Base-by-base conservation (phyloP, 2,888 invertebrate species). In the Candidula unifasciata region DNA sequence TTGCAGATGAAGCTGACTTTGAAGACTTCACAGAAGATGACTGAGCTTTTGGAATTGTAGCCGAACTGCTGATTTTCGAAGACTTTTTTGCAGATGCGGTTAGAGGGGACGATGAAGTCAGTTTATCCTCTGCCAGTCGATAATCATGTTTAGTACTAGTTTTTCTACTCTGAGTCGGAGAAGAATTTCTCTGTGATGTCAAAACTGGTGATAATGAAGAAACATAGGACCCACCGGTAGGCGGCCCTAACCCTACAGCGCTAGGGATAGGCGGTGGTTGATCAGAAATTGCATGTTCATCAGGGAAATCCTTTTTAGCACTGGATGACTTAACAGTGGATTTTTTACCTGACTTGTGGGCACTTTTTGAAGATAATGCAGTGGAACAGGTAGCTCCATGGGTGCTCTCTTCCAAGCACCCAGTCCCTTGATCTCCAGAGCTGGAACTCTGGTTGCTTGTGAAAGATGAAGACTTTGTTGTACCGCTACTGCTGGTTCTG, bases 401-500 rank as follows among this genome's bases (percentile, higher is more conserved):
- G 33, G 69, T n/a, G 18, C 76, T 57, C 18, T 69, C 82, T n/a
- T 66, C 80, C 16, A 13, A 35, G 30, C 68, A 33, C 6, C 76
- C 57, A 18, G 44, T 71, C 0, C 2, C 69, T 54, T 77, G 60
- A 37, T 80, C 66, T 1, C 68, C 76, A n/a, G 89, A 89, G 83
- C 95, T 95, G 64, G 95, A 90, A 84, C 90, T 89, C 52, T 89
- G 86, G 21, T 89, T 89, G 81, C 90, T 90, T 76, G 88, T 87
- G 44, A 90, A 88, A n/a, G 90, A 86, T 3, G 85, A 89, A n/a
- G 87, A 85, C 86, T 86, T 86, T 35, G 84, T 68, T 6, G 73
- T 44, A 35, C 82, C 85, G 54, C 82, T 74, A 24, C 76, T 73
- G 0, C 97, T 97, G 8, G 97, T 97, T 76, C 97, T 97, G 91